A percentile compares a stretch with the other conserved stretches of the same genome.
Conservation (phyloP, 2,797 vertebrate species). For the Heterohyrax brucei region DNA sequence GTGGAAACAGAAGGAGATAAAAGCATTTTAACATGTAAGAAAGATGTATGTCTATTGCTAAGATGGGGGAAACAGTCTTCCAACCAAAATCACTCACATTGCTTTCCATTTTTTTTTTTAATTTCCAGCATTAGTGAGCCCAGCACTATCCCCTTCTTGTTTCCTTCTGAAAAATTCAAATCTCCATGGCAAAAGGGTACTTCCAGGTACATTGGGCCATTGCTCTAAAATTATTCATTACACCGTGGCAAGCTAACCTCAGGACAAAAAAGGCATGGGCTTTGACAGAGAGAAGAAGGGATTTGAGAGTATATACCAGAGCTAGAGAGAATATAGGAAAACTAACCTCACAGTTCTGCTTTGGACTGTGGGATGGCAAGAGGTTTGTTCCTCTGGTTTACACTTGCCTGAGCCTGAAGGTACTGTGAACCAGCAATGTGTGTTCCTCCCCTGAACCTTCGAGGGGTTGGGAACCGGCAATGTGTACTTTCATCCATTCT, state of each 20-base stretch:
- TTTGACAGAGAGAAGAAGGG: neutral
- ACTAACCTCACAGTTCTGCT: neutral
- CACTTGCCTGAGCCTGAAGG: neutral
- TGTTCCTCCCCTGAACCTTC: neutral
- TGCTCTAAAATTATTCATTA: neutral
- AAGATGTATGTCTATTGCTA: neutral
- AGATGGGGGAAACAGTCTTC: neutral
- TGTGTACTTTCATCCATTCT: neutral
- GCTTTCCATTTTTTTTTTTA: neutral
- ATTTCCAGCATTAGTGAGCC: too few species aligned
- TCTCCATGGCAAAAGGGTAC: neutral
- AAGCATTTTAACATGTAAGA: neutral
- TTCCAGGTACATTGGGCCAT: neutral
- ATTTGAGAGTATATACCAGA: neutral
- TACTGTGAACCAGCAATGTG: neutral
- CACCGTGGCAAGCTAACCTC: neutral
- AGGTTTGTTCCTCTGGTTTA: too few species aligned
- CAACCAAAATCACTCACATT: neutral
- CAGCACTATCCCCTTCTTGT: neutral
- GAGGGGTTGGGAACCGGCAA: neutral
- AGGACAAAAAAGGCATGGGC: neutral
- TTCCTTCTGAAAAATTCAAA: conserved; percentile 21
- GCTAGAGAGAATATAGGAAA: neutral
- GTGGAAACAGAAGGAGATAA: neutral
- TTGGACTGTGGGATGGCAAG: neutral